Evolutionary conservation across 2,113 vertebrate species (phyloP).

Genomic region (Lepus timidus): DNA sequence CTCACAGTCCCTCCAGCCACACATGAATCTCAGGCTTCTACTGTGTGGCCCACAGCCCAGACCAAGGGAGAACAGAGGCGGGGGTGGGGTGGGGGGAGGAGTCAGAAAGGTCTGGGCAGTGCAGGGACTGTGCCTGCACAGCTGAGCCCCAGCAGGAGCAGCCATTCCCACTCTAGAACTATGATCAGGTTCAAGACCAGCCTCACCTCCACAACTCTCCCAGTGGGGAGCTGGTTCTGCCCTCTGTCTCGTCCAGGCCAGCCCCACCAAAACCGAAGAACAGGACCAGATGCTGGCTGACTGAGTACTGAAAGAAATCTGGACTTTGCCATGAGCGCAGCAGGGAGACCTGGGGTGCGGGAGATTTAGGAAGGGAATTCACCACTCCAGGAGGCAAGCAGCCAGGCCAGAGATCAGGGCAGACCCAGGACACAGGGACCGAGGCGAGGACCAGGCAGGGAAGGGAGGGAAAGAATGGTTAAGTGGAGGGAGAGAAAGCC

Average conservation of each 20-base stretch:
- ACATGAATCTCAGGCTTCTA: background rate
- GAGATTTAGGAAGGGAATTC: background rate
- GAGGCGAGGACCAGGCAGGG: background rate
- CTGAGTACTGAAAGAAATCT: background rate
- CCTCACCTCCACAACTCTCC: background rate
- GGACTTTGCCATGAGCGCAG: background rate
- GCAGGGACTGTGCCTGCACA: background rate
- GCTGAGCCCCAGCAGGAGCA: background rate
- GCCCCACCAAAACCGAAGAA: rapidly evolving
- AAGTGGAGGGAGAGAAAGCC: background rate
- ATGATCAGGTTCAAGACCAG: background rate
- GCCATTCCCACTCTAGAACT: background rate
- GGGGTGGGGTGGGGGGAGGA: no score
- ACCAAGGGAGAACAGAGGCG: background rate
- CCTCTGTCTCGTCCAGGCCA: background rate
- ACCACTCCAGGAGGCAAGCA: background rate
- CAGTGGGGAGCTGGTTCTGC: background rate
- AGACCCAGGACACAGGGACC: no score
- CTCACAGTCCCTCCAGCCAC: no score
- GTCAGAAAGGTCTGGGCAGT: background rate
- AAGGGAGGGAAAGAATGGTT: rapidly evolving
- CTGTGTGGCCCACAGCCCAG: background rate
- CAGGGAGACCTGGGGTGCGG: rapidly evolving
- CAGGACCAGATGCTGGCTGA: no score
- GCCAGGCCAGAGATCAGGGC: background rate